Evolutionary conservation across 2,113 vertebrate species (phyloP).

Genomic region (Anhinga anhinga): DNA sequence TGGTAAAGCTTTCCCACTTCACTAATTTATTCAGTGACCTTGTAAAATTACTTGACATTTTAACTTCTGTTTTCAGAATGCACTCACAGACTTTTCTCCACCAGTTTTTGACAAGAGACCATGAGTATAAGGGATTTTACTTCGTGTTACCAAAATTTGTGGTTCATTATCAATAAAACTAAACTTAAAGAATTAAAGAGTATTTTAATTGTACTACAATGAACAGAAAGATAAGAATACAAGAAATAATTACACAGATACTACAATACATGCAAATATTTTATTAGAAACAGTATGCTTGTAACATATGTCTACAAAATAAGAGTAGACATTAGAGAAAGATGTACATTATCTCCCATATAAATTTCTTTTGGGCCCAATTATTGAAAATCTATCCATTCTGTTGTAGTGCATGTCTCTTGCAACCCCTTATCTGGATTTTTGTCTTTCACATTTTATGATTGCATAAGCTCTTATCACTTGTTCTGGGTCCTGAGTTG

Average conservation of each 20-base stretch:
- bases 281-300: background rate
- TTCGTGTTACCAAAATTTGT: background rate
- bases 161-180: background rate
- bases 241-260: background rate
- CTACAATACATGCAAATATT: background rate
- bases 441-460: background rate
- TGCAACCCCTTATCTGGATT: background rate
- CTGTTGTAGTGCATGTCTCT: background rate
- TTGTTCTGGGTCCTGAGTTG: background rate
- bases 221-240: background rate
- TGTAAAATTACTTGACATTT: background rate
- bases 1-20: background rate
- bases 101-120: background rate
- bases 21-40: background rate
- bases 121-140: background rate
- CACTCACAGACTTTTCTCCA: background rate
- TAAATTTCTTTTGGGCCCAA: background rate
- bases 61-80: background rate
- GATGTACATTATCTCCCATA: background rate
- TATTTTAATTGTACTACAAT: background rate
- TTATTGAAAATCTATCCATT: background rate
- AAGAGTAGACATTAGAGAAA: background rate
- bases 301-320: background rate
- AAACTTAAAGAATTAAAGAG: background rate
- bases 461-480: fast-evolving